Evolutionary conservation across 2,888 invertebrate genomes (phyloP), one percentile per base, ranked within the genome.

Genomic region (Lissocephala sabroskyi): DNA sequence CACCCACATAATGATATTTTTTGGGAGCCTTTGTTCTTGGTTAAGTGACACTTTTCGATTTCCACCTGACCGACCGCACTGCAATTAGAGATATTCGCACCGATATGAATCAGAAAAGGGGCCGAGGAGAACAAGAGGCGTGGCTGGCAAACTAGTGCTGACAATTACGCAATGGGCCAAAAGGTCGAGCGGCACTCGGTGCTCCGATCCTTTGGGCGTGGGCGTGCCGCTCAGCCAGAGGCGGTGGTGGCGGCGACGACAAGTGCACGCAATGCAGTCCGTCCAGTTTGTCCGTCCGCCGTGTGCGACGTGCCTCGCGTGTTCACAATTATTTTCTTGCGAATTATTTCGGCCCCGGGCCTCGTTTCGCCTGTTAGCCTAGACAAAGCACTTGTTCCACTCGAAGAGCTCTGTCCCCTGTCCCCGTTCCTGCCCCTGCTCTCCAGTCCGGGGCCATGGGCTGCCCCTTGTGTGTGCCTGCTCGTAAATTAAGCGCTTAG

Each of bases 21-120:
- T n/a, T n/a, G n/a, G n/a, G n/a, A n/a, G n/a, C n/a, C n/a, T n/a
- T n/a, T n/a, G n/a, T n/a, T n/a, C n/a, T n/a, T n/a, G n/a, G n/a
- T n/a, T n/a, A n/a, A n/a, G n/a, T n/a, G n/a, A 23, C 4, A 23
- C 23, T 7, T 23, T 3, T 7, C 23, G 23, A 23, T 7, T 23
- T 23, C 23, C 23, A n/a, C n/a, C 23, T 23, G 36, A 18, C 30
- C 43, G 37, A 61, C 53, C 57, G 58, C 45, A 54, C 17, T 30
- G 48, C 49, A 62, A 61, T 59, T 59, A 58, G 32, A 51, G 51
- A 56, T 60, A 62, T 59, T 59, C 53, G 59, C 58, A 45, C 59
- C 42, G 54, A 58, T 58, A 52, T 29, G 28, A 19, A 17, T 1
- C 9, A 1, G 30, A 9, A 1, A 10, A 29, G 11, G 29, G n/a